Evolutionary conservation across 2,113 vertebrate genomes (phyloP).

Genomic region (Halcyon malimbica): DNA sequence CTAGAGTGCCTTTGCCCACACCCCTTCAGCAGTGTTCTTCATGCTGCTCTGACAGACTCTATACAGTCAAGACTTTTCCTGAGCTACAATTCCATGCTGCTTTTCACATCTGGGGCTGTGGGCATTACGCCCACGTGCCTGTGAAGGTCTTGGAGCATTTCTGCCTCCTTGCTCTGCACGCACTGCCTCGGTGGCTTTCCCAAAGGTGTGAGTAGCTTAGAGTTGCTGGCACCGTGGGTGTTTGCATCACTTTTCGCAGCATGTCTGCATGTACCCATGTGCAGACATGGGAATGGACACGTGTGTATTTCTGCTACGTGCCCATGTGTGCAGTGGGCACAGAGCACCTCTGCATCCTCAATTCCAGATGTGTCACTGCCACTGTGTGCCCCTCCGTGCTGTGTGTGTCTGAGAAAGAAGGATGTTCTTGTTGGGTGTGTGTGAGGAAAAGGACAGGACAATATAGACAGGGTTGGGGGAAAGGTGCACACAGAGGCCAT

Average conservation of each 20-base stretch:
- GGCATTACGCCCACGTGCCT: neutral
- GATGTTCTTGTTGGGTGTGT: neutral
- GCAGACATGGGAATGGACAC: no score
- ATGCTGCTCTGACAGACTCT: neutral
- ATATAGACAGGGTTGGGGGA: constrained; percentile 77
- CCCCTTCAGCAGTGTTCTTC: neutral
- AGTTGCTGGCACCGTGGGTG: accelerated
- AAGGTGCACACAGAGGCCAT: constrained; percentile 79
- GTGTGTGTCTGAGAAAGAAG: neutral
- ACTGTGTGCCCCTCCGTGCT: neutral
- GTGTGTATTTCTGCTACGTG: accelerated
- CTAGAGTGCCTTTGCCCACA: accelerated
- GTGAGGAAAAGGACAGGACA: constrained; percentile 55
- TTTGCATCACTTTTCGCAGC: no score
- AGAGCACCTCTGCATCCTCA: accelerated
- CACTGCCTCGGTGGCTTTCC: neutral
- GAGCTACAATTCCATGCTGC: neutral
- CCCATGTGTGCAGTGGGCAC: neutral
- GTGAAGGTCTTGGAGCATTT: neutral
- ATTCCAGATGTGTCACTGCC: neutral
- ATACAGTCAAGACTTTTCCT: neutral
- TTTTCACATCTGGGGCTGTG: neutral
- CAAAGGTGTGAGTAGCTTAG: neutral
- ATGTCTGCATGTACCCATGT: no score
- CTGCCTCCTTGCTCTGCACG: neutral